These are phyloP conservation scores for Monochamus alternatus DNA, from an alignment of 2,888 invertebrate species.

Conservation along the genomic window DNA sequence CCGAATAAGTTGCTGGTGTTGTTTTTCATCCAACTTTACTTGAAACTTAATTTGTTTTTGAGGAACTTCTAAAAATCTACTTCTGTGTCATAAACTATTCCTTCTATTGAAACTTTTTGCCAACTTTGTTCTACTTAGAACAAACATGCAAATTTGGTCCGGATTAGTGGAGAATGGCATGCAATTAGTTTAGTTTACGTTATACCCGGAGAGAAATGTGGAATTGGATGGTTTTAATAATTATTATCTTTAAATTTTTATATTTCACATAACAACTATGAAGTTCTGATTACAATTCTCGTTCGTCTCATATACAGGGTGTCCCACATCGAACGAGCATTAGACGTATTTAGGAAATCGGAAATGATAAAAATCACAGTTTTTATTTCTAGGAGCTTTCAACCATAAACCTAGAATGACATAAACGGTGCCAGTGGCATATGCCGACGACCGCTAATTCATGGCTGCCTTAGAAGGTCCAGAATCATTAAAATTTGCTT, in stretches of 20 bases:
- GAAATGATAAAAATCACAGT: too few species aligned
- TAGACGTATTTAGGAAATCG: too few species aligned
- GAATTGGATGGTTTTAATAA: slow-evolving; percentile 24
- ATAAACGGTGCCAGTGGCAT: too few species aligned
- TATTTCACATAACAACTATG: slow-evolving; percentile 11
- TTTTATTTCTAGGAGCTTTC: too few species aligned
- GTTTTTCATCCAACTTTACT: slow-evolving; percentile 53
- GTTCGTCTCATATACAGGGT: too few species aligned
- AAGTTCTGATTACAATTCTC: neutral
- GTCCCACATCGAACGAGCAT: too few species aligned
- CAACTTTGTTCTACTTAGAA: slow-evolving; percentile 35
- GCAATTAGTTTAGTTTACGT: slow-evolving; percentile 34
- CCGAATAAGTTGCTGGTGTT: slow-evolving; percentile 48
- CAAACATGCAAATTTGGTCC: slow-evolving; percentile 34
- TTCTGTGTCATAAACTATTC: slow-evolving; percentile 42
- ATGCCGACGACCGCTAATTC: too few species aligned
- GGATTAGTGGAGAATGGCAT: slow-evolving; percentile 29
- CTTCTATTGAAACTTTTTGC: slow-evolving; percentile 38
- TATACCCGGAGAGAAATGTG: slow-evolving; percentile 2
- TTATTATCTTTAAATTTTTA: slow-evolving; percentile 31
- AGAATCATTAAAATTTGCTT: too few species aligned
- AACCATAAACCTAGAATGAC: too few species aligned
- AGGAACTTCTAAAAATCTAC: slow-evolving; percentile 50
- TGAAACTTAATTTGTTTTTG: slow-evolving; percentile 55
- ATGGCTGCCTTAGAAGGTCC: too few species aligned